These are phyloP conservation scores for Rhagonycha fulva DNA, from an alignment of 2,888 invertebrate species.

Conservation along the genomic window DNA sequence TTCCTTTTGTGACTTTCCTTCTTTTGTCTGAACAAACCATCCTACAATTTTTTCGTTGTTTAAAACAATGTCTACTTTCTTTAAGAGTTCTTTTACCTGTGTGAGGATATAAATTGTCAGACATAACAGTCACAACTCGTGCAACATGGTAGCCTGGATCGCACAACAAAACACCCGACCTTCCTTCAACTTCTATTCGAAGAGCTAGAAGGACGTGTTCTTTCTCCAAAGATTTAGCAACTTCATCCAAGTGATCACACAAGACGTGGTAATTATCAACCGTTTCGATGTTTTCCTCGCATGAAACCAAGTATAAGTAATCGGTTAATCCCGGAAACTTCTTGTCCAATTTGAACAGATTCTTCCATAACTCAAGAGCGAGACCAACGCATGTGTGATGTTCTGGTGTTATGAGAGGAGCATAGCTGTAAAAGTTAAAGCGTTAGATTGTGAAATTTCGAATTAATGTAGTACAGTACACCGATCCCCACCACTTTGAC, in stretches of 20 bases:
- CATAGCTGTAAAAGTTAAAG: conserved; percentile 58
- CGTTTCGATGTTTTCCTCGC: conserved; percentile 80
- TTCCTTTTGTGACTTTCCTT: conserved; percentile 75
- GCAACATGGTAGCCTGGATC: conserved; percentile 93
- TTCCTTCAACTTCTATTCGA: conserved; percentile 71
- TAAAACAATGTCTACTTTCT: not conserved
- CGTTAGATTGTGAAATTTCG: not conserved
- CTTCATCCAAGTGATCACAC: conserved; percentile 60
- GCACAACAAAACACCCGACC: conserved; percentile 77
- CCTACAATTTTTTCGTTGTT: conserved; percentile 55
- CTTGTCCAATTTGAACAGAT: conserved; percentile 64
- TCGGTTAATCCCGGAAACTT: conserved; percentile 70
- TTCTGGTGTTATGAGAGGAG: conserved; percentile 75
- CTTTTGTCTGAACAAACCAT: conserved; percentile 84
- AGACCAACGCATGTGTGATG: conserved; percentile 90
- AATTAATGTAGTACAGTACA: too few species aligned
- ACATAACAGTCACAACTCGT: conserved; percentile 84
- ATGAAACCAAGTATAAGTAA: conserved; percentile 77
- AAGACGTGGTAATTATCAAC: conserved; percentile 65
- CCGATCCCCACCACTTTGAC: too few species aligned
- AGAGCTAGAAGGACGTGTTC: conserved; percentile 86
- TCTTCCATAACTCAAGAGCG: conserved; percentile 76
- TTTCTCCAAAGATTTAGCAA: conserved; percentile 72
- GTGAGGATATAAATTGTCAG: conserved; percentile 82
- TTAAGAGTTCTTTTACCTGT: conserved; percentile 63